These are phyloP conservation scores for Troilus luridus DNA, from an alignment of 2,888 invertebrate species.

Conservation along the genomic window DNA sequence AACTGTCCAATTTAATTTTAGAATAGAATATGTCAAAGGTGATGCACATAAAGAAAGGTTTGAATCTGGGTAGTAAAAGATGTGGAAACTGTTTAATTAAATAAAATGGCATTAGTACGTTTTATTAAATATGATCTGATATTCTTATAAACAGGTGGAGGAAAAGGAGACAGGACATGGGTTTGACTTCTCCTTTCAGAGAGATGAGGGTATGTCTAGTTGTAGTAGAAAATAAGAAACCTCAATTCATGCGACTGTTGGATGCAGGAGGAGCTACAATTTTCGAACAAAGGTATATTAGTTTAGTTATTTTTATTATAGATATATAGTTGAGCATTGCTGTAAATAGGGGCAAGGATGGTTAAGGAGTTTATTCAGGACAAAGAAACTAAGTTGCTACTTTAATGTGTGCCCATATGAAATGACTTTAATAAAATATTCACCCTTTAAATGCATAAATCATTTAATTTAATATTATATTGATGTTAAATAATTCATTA, in stretches of 20 bases:
- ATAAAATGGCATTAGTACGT: too few species aligned
- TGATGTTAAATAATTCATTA: background rate
- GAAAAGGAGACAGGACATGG: slow-evolving; percentile 56
- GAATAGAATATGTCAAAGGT: too few species aligned
- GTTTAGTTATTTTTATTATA: background rate
- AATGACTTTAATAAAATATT: too few species aligned
- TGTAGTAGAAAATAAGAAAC: slow-evolving; percentile 74
- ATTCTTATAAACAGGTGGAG: slow-evolving; percentile 59
- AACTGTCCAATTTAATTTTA: too few species aligned
- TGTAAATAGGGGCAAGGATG: background rate
- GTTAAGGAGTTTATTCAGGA: background rate
- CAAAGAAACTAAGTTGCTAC: background rate
- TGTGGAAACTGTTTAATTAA: too few species aligned
- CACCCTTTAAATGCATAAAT: too few species aligned
- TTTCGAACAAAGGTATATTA: slow-evolving; percentile 60
- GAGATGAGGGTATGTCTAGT: slow-evolving; percentile 74
- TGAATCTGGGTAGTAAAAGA: too few species aligned
- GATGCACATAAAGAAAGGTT: too few species aligned
- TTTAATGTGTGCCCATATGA: too few species aligned
- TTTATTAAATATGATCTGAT: background rate
- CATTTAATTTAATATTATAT: too few species aligned
- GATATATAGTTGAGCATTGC: background rate
- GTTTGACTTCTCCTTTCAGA: slow-evolving; percentile 69
- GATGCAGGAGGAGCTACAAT: slow-evolving; percentile 82
- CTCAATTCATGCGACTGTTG: slow-evolving; percentile 79